phyloP scores from a whole-genome alignment of 1,140 invertebrate genomes.

The Aphelinus certus region DNA sequence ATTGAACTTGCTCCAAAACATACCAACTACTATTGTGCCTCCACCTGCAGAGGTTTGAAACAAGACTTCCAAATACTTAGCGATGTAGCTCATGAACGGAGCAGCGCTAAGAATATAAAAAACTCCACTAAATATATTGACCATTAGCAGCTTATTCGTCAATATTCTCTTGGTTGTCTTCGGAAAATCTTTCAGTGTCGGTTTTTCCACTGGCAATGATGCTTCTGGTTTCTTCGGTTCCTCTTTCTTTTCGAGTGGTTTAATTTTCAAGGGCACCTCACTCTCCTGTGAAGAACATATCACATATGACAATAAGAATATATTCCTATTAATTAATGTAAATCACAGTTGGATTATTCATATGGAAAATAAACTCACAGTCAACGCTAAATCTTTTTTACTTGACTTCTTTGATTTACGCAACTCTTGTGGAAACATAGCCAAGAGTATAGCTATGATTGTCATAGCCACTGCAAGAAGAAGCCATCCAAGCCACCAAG shows the following conservation, averaged over 20 bases:
- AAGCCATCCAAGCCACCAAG: conserved; percentile 78
- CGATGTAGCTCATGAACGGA: conserved; percentile 76
- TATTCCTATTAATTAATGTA: too few species aligned
- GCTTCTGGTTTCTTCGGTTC: not conserved
- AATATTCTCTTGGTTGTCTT: conserved; percentile 69
- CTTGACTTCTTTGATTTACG: conserved; percentile 43
- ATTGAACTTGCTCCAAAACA: not conserved
- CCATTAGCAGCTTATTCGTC: conserved; percentile 69
- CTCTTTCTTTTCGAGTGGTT: conserved; percentile 36
- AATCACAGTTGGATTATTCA: too few species aligned
- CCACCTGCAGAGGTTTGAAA: conserved; percentile 72
- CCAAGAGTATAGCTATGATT: conserved; percentile 69
- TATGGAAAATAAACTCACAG: not conserved
- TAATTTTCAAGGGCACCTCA: conserved; percentile 51
- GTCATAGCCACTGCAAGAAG: conserved; percentile 69
- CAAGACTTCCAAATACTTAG: conserved; percentile 78
- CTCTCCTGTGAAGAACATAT: conserved; percentile 42
- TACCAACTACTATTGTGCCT: conserved; percentile 73
- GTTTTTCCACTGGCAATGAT: conserved; percentile 25
- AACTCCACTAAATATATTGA: conserved; percentile 69
- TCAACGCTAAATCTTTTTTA: conserved; percentile 4
- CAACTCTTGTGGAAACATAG: conserved; percentile 70
- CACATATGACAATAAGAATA: not conserved
- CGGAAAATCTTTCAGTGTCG: conserved; percentile 67
- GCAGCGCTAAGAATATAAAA: conserved; percentile 74